Evolutionary conservation across 2,888 invertebrate genomes (phyloP).

Genomic region (Lithosia quadra): DNA sequence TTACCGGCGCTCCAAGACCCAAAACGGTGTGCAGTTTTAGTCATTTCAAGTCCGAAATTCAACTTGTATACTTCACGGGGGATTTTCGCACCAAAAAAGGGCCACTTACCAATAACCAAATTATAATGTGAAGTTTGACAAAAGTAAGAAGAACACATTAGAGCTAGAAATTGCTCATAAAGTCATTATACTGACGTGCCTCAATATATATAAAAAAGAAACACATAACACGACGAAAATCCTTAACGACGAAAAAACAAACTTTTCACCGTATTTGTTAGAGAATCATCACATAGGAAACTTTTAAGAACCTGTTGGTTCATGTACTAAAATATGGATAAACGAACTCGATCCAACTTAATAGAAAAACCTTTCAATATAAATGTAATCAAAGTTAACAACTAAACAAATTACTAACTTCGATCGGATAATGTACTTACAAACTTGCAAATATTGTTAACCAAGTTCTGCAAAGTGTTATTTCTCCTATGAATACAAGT

Average conservation of each 20-base stretch:
- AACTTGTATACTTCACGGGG: too few relatives aligned
- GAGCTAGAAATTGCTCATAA: too few relatives aligned
- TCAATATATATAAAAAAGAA: too few relatives aligned
- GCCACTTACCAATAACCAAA: too few relatives aligned
- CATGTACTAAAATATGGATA: background rate
- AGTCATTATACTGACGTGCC: too few relatives aligned
- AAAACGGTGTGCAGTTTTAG: too few relatives aligned
- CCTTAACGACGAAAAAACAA: background rate
- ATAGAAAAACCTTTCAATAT: conserved; percentile 38
- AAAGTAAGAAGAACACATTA: too few relatives aligned
- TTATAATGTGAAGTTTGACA: too few relatives aligned
- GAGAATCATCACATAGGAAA: background rate
- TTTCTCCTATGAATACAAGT: conserved; percentile 49
- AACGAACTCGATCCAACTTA: conserved; percentile 24
- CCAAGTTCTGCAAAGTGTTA: conserved; percentile 48
- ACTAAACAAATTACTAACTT: conserved; percentile 63
- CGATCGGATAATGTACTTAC: conserved; percentile 59
- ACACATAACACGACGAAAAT: background rate
- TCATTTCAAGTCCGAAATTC: too few relatives aligned
- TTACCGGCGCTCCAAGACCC: too few relatives aligned
- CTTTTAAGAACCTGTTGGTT: background rate
- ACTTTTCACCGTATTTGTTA: background rate
- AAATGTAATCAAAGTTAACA: conserved; percentile 59
- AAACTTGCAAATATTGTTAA: conserved; percentile 55
- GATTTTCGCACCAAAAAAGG: too few relatives aligned